Base-by-base conservation (phyloP, 2,888 invertebrate species). In the Patella ulyssiponensis region DNA sequence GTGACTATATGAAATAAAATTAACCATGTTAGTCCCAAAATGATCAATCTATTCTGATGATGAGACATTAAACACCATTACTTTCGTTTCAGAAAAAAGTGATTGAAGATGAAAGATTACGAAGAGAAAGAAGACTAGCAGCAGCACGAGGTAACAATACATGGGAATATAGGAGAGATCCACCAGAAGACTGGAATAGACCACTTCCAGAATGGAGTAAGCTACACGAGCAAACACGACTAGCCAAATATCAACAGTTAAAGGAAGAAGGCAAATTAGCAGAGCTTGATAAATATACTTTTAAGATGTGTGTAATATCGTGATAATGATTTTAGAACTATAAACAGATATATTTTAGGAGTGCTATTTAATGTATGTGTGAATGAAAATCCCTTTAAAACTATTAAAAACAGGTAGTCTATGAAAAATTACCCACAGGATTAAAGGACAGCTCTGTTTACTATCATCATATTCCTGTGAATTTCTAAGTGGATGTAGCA, bases 101-200 rank as follows among this genome's bases (percentile, higher is more conserved):
- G 77, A 93, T 97, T 72, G 91, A 93, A 74, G 96, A 95, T 91
- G 97, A 97, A 93, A 94, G 93, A 86, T 88, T 91, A 11, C 93
- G 96, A 73, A 93, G 95, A 79, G 84, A 93, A 53, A 91, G 92
- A 71, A 93, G 97, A 82, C 90, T 97, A 75, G 90, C 91, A 77
- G 93, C 94, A 0, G 96, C 96, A 90, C 94, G 94, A 83, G 92
- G 89, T 75, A 98, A 98, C 91, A 93, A 95, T 89, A 93, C 95
- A 1, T 98, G 98, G 98, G 93, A 94, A 86, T 95, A 94, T 89
- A 92, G 98, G 70, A 93, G 93, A 9, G 87, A 92, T 56, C 97
- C 97, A 0, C 97, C 97, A 0, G 92, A 93, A 75, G 94, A 96
- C 90, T 98, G 97, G 97, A 94, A 94, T 81, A 94, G 94, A 81